These are phyloP conservation scores for Cataglyphis cursor DNA, from an alignment of 2,888 invertebrate species.

Conservation along the genomic window DNA sequence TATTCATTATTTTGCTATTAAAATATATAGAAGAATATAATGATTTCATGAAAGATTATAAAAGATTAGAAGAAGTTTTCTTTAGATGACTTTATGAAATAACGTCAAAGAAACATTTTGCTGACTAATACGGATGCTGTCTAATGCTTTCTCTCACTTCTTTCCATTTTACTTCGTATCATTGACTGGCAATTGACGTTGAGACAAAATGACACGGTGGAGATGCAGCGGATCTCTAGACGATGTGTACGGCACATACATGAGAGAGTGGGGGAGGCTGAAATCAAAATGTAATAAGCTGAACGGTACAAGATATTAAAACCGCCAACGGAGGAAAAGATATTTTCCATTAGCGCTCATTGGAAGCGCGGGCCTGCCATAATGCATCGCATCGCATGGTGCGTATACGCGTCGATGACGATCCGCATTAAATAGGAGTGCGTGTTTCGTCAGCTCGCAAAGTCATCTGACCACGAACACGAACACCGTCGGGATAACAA, in stretches of 20 bases:
- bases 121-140: neutral
- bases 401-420: neutral
- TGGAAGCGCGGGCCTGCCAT: slow-evolving; percentile 5
- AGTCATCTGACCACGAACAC: slow-evolving; percentile 55
- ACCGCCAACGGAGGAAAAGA: slow-evolving; percentile 59
- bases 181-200: slow-evolving; percentile 4
- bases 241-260: neutral
- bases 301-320: slow-evolving; percentile 78
- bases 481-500: neutral
- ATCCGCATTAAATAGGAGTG: slow-evolving; percentile 13
- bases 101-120: neutral
- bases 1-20: neutral
- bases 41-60: neutral
- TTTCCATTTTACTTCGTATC: slow-evolving; percentile 1
- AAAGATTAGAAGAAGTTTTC: neutral
- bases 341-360: slow-evolving; percentile 70
- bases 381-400: neutral
- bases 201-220: slow-evolving; percentile 26
- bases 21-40: neutral
- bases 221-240: neutral
- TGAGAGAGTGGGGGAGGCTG: neutral
- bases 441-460: slow-evolving; percentile 43
- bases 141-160: neutral
- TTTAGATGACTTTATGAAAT: neutral
- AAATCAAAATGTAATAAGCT: slow-evolving; percentile 56